Percentiles rank a stretch among this genome's conserved stretches.
These are phyloP conservation scores for Numida meleagris DNA, from an alignment of 2,113 vertebrate species.

Conservation along the genomic window DNA sequence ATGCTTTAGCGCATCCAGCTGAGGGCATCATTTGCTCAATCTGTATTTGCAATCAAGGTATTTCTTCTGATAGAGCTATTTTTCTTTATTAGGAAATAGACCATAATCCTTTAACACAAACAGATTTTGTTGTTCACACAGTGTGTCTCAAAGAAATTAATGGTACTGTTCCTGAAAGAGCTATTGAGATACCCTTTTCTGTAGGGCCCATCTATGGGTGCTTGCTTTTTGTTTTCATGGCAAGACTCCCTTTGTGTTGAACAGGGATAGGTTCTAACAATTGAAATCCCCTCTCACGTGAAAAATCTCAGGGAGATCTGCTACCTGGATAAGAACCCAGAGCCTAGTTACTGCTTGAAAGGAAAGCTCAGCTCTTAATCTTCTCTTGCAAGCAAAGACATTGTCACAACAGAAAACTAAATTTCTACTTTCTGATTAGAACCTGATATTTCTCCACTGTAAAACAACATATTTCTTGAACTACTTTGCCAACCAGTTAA, in stretches of 20 bases:
- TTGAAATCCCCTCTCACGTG: not conserved
- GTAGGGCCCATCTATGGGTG: not conserved
- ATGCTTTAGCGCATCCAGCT: not conserved
- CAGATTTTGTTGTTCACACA: not conserved
- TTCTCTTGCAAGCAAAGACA: not conserved
- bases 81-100: not conserved
- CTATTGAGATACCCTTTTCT: not conserved
- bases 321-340: not conserved
- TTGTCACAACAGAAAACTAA: not conserved
- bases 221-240: not conserved
- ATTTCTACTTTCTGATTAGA: not conserved
- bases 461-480: not conserved
- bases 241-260: not conserved
- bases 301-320: not conserved
- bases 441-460: not conserved
- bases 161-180: not conserved
- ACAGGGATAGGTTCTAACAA: not conserved
- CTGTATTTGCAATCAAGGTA: not conserved
- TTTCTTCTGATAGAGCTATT: not conserved
- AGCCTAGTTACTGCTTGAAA: not conserved
- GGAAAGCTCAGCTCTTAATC: fast-evolving
- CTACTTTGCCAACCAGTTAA: not conserved
- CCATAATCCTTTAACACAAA: not conserved
- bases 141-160: not conserved
- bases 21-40: not conserved